Base-by-base conservation (phyloP, 35 echinoderm and acorn worm species). In the Lytechinus pictus region DNA sequence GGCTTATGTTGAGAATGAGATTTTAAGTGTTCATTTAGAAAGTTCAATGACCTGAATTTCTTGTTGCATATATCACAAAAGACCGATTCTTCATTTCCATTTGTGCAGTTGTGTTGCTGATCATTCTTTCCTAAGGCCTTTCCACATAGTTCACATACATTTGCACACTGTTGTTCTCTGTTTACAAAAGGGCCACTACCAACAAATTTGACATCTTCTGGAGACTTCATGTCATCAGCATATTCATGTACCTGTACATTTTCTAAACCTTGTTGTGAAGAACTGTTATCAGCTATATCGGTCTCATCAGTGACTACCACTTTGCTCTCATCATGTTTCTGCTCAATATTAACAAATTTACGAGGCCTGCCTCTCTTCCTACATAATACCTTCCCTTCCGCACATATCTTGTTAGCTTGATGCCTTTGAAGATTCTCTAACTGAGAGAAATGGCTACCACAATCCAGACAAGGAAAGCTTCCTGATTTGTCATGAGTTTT, bases 1-100 rank as follows among this genome's bases (percentile, higher is more conserved):
- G 95, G 95, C 87, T 88, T 95, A 52, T 89, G 86, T 56, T 87
- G 28, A 24, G 95, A 52, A 86, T 95, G 95, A 53, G 54, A 55
- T 21, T 87, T 55, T 86, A 95, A 28, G 52, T 95, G 95, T n/a
- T 55, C 86, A 28, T 87, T 95, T 52, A 87, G 27, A 33, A 8
- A 56, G 16, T 14, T 95, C 56, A 27, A 54, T 12, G 28, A 53
- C n/a, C 54, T 95, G 28, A 95, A 95, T 12, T 87, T 87, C 87
- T 95, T 95, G 7, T 52, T 51, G 86, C 95, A 95, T 4, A 53
- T 54, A 12, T 89, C 56, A 89, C 95, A 95, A 53, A 4, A 51
- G 44, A 89, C 55, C 11, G 95, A 6, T 10, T 52, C 21, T 16
- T 93, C 28, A 6, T 2, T 54, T 14, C 29, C 13, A 57, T 93